phyloP scores from a whole-genome alignment of 2,113 vertebrate species.

The zebrafish (Danio rerio) region GRCz12tu NC_133178.1:48631501-48632000 shows the following conservation, averaged over 20 bases:
- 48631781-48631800: slow-evolving; percentile 80
- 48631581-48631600: slow-evolving; percentile 94
- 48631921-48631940: no score
- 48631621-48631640: slow-evolving; percentile 94
- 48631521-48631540: neutral
- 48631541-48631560: neutral
- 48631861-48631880: no score
- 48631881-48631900: no score
- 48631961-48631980: no score
- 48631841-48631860: no score
- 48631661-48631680: slow-evolving; percentile 92
- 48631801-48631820: no score
- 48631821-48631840: no score
- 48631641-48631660: slow-evolving; percentile 98
- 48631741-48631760: slow-evolving; percentile 95
- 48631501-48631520: slow-evolving; percentile 20
- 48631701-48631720: slow-evolving; percentile 93
- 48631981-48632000: no score
- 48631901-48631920: no score
- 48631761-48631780: slow-evolving; percentile 87
- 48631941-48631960: no score
- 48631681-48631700: slow-evolving; percentile 94
- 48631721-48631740: slow-evolving; percentile 94
- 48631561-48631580: slow-evolving; percentile 71
- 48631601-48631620: slow-evolving; percentile 95